Base-by-base conservation (phyloP, 2,797 vertebrate species). In the Eleutherodactylus coqui region DNA sequence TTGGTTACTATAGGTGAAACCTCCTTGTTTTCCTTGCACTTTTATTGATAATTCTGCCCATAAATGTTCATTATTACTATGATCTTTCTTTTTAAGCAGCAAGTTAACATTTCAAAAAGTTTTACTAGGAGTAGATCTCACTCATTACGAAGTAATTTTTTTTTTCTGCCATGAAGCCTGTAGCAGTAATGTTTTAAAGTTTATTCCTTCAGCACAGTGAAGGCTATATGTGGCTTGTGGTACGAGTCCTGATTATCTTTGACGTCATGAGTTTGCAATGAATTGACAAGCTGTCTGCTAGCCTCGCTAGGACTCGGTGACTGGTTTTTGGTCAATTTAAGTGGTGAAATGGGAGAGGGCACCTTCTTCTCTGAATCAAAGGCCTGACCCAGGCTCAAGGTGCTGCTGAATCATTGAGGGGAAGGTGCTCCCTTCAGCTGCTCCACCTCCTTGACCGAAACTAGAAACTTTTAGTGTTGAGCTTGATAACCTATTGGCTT, bases 381-480 rank as follows among this genome's bases (percentile, higher is more conserved):
- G 45, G 70, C 41, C 70, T 73, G 38, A 73, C 38, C 70, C 1
- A 4, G 70, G 70, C 70, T 45, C n/a, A 45, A 45, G 70, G 41
- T 43, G 41, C 70, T 73, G 70, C 38, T 73, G 70, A 73, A 45
- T 73, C 69, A 43, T 43, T 72, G 10, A 43, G 67, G 27, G 13
- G 67, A 24, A 41, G 16, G 19, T 67, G 64, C 64, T 67, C 32
- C 32, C 4, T 34, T 34, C 19, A 34, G 32, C 13, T n/a, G 69
- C 13, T 14, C 4, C 38, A 43, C 24, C 36, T 41, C 36, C 21
- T 72, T 43, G 69, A 43, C 24, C 69, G 43, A 72, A 67, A 34
- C 29, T 67, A 67, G 62, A 67, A 36, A 13, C 21, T 43, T 41
- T 13, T 13, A 8, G 24, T 45, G 70, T 41, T 27, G 13, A 45